Evolutionary conservation across 2,888 invertebrate species (phyloP), one percentile per base, ranked within the genome.

Genomic region (Eilema griseolum): DNA sequence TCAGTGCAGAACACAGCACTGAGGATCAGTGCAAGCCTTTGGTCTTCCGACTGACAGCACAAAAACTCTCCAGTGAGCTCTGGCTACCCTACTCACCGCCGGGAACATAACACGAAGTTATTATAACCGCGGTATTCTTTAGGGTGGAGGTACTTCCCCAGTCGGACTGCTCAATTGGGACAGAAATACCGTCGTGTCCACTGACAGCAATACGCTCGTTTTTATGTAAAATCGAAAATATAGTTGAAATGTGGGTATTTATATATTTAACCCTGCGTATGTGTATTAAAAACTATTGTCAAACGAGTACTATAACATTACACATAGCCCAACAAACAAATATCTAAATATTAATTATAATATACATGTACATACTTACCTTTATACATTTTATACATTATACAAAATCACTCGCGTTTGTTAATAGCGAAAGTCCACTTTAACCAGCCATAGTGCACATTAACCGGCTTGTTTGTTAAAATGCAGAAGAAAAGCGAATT

Each of bases 291-390:
- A 46, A 46, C 46, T 20, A 20, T 20, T 46, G 20, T 52, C n/a
- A 52, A 52, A 52, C 52, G 46, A 8, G 52, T n/a, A 52, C n/a
- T 52, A n/a, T n/a, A 8, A 52, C 52, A 52, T 52, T n/a, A 52
- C 52, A 52, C 52, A 5, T 52, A n/a, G 16, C 3, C n/a, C 20
- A 52, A 52, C 52, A 56, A 68, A 67, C 56, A 68, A 31, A 57
- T 62, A 37, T 62, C 23, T 67, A 62, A 61, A 46, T n/a, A 63
- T 60, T 33, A 71, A 63, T 67, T 52, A 70, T 64, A 67, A 59
- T 71, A 70, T 67, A 28, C n/a, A 46, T 46, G n/a, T 72, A 73
- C 66, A 74, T 68, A 65, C 64, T 68, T 56, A 65, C 70, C 70
- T 68, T 66, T 20, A 61, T 62, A 65, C 4, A 66, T 33, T 68